phyloP scores from a whole-genome alignment of 2,113 vertebrate genomes.

The Panurus biarmicus region DNA sequence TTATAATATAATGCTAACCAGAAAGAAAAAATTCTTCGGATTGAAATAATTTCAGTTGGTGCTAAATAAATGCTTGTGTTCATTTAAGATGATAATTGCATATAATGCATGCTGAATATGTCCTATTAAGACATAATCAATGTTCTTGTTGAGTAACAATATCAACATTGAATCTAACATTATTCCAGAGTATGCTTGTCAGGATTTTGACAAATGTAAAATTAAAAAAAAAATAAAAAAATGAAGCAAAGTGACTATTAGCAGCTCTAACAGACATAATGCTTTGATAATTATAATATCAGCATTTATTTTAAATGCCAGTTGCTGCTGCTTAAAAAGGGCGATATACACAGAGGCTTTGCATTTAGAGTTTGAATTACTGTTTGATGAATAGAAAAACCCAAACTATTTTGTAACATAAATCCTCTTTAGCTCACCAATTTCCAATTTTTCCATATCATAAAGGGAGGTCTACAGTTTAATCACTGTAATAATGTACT shows the following conservation, averaged over 20 bases:
- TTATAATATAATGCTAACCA: background rate
- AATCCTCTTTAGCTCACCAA: slow-evolving; percentile 17
- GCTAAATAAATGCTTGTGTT: slow-evolving; percentile 18
- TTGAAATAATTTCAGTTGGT: slow-evolving; percentile 4
- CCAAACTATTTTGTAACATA: background rate
- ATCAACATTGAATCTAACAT: slow-evolving; percentile 13
- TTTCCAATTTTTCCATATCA: background rate
- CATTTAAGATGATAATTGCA: slow-evolving; percentile 22
- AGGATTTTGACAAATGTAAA: slow-evolving; percentile 27
- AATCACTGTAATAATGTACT: slow-evolving; percentile 33
- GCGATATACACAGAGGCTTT: background rate
- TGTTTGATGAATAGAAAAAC: background rate
- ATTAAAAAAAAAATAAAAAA: background rate
- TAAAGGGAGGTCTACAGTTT: slow-evolving; percentile 2
- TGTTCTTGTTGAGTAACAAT: slow-evolving; percentile 37
- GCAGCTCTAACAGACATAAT: background rate
- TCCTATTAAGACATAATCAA: slow-evolving; percentile 32
- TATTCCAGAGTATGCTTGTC: background rate
- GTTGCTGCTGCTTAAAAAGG: background rate
- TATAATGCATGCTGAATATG: background rate
- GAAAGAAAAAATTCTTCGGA: background rate
- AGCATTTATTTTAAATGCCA: slow-evolving; percentile 28
- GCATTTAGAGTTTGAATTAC: background rate
- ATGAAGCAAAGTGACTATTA: slow-evolving; percentile 12
- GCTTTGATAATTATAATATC: slow-evolving; percentile 42